A percentile compares a stretch with the other conserved stretches of the same genome.
Evolutionary conservation across 2,888 invertebrate genomes (phyloP).

Genomic region (Calephelis perditalis): DNA sequence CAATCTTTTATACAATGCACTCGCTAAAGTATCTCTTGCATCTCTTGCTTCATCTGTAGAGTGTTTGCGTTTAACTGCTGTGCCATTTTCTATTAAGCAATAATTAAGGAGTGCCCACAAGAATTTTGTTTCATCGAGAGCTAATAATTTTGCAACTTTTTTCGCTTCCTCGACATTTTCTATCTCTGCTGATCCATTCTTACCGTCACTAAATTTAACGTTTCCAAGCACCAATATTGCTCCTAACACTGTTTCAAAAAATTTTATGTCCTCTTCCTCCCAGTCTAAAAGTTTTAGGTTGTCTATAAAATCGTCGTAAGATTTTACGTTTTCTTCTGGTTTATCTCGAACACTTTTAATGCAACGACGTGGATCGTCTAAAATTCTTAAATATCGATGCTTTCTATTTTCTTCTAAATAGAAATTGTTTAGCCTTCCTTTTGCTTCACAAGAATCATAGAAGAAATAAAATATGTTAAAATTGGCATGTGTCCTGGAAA

Average conservation of each 20-base stretch:
- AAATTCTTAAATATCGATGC: constrained; percentile 86
- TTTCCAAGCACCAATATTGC: constrained; percentile 89
- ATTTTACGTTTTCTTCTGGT: constrained; percentile 80
- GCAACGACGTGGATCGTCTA: constrained; percentile 75
- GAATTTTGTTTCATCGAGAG: constrained; percentile 89
- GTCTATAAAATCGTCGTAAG: constrained; percentile 81
- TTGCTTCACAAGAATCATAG: constrained; percentile 88
- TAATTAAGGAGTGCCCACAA: constrained; percentile 92
- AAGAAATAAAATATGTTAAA: constrained; percentile 94
- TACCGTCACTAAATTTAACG: constrained; percentile 84
- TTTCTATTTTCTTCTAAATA: constrained; percentile 82
- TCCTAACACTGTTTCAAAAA: constrained; percentile 83
- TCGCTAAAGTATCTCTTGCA: constrained; percentile 90
- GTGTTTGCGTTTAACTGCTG: constrained; percentile 82
- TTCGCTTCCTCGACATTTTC: constrained; percentile 84
- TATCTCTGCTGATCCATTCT: constrained; percentile 82
- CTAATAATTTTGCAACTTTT: constrained; percentile 85
- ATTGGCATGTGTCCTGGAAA: constrained; percentile 88
- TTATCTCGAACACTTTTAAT: constrained; percentile 81
- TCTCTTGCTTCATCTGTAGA: constrained; percentile 89
- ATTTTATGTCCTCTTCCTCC: constrained; percentile 82
- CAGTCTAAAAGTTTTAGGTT: constrained; percentile 84
- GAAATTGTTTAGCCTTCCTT: constrained; percentile 82
- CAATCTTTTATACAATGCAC: constrained; percentile 88
- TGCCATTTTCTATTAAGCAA: constrained; percentile 87